Evolutionary conservation across 1,140 invertebrate genomes (phyloP), one percentile per base, ranked within the genome.

Genomic region (Panulirus ornatus): DNA sequence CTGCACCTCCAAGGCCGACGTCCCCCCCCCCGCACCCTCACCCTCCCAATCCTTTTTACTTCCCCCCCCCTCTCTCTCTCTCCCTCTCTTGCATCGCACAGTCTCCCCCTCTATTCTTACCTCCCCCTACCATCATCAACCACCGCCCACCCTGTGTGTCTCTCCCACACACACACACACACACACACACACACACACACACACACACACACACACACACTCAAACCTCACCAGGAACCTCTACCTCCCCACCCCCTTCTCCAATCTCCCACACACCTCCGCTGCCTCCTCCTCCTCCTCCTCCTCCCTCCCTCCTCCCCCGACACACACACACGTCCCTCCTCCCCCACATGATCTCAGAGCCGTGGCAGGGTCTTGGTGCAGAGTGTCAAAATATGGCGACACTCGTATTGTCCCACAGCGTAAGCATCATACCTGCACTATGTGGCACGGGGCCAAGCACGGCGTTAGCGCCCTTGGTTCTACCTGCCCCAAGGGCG

Each of bases 351-450:
- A 66, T 30, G 27, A 9, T 66, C 58, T 44, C 83, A 84, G 83
- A 2, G 83, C 66, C 66, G 66, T 42, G 83, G 66, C 47, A n/a
- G 58, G 83, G 44, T 66, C 66, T 73, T 71, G 83, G 83, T 71
- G 63, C 83, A 84, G 75, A 78, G 83, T 84, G 83, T 84, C 83
- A 84, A 84, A 84, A 84, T 84, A 84, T 71, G 83, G 83, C 44
- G 44, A 0, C 51, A 73, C 83, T 73, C 70, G 83, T 84, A 84
- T 84, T 84, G 83, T 84, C 66, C 63, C 36, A 27, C n/a, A 66
- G 83, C 44, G 42, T 73, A 38, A 47, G 66, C 63, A 36, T 73
- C 83, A 84, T 84, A 84, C 83, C 83, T 84, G 83, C 63, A 71
- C 83, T 73, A 73, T 73, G 38, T 81, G 83, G 83, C 83, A 73